Evolutionary conservation across 2,888 invertebrate genomes (phyloP).

Genomic region (Chydorus sphaericus): DNA sequence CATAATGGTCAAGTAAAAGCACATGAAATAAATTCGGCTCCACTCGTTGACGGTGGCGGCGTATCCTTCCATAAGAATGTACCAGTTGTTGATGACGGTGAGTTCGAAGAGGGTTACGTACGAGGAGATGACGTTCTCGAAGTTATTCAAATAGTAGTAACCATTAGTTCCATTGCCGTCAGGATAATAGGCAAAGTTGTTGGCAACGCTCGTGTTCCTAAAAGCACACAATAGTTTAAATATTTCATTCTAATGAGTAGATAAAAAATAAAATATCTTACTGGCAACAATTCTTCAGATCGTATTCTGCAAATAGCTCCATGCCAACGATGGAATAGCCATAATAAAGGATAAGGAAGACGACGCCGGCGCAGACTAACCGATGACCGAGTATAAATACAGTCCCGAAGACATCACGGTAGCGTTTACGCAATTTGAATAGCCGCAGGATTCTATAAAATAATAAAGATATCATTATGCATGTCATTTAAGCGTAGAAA

Average conservation of each 20-base stretch:
- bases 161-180: slow-evolving; percentile 46
- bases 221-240: slow-evolving; percentile 28
- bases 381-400: slow-evolving; percentile 64
- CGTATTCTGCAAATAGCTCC: slow-evolving; percentile 63
- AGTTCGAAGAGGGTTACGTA: slow-evolving; percentile 74
- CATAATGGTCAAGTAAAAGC: slow-evolving; percentile 77
- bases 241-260: slow-evolving; percentile 23
- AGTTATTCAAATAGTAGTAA: slow-evolving; percentile 78
- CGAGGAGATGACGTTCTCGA: slow-evolving; percentile 59
- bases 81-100: slow-evolving; percentile 87
- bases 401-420: slow-evolving; percentile 69
- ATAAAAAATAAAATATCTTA: slow-evolving; percentile 33
- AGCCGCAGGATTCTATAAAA: slow-evolving; percentile 39
- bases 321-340: slow-evolving; percentile 81
- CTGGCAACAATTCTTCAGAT: slow-evolving; percentile 69
- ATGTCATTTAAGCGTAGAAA: neutral
- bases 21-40: slow-evolving; percentile 72
- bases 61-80: slow-evolving; percentile 70
- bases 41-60: slow-evolving; percentile 52
- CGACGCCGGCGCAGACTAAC: slow-evolving; percentile 67
- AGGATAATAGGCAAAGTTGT: slow-evolving; percentile 57
- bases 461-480: neutral
- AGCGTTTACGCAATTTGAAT: slow-evolving; percentile 65
- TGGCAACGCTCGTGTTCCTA: slow-evolving; percentile 70
- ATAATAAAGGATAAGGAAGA: slow-evolving; percentile 70